Base-by-base conservation (phyloP, 1,140 invertebrate genomes). In the Adelges cooleyi region DNA sequence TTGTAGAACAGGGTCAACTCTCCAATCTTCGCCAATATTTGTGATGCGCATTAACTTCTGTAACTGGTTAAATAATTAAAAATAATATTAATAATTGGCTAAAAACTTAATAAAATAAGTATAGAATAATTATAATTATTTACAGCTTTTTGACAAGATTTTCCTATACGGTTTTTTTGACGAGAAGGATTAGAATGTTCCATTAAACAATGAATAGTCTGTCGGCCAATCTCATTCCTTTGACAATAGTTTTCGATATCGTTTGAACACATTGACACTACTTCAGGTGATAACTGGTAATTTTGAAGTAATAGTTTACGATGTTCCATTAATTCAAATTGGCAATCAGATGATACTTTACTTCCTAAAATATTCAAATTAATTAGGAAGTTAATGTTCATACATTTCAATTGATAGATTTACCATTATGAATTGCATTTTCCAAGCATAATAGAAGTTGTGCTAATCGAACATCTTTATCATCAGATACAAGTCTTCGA, bases 161-260 rank as follows among this genome's bases (percentile, higher is more conserved):
- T 71, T 4, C 90, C 81, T n/a, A 66, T 62, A 69, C 82, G 78
- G 36, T 80, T 79, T 69, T 77, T 78, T 62, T 77, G 80, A 66
- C 81, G 82, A 25, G 80, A 77, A 15, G 75, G 67, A 69, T 84
- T 81, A 3, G 91, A 87, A 76, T 93, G 86, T 54, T 90, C 86
- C 92, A 99, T 94, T 46, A 99, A 77, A 75, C 95, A 99, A 75
- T 98, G 95, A 68, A 99, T 86, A 0, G 93, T 96, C 72, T 86
- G 85, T 0, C 92, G 92, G 25, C 85, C 87, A 62, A 83, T 74
- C 74, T 91, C 86, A 53, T 90, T 75, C 8, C 72, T 74, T 68
- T 78, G 81, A 73, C 88, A 91, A 72, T 85, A 85, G 20, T 74
- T 80, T 27, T 79, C 77, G 66, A 96, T 93, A 73, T 97, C 95